A percentile compares a stretch with the other conserved stretches of the same genome.
Evolutionary conservation across 1,140 invertebrate species (phyloP).

Genomic region (Drosophila miranda): DNA sequence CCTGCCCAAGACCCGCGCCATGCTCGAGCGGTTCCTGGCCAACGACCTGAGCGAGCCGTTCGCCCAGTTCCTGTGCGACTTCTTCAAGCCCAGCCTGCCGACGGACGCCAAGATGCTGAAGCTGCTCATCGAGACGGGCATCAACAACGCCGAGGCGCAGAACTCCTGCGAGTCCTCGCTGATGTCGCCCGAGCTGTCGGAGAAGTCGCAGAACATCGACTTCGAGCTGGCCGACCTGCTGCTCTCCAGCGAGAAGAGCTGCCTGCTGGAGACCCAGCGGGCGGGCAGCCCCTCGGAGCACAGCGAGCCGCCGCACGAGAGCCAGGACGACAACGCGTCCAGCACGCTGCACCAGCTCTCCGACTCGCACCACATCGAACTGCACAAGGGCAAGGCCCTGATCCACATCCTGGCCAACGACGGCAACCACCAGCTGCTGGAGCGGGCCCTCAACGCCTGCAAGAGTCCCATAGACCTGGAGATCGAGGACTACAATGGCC

Average conservation of each 20-base stretch:
- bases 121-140: constrained; percentile 87
- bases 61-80: constrained; percentile 76
- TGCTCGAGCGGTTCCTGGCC: constrained; percentile 74
- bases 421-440: constrained; percentile 86
- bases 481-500: constrained; percentile 88
- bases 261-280: constrained; percentile 75
- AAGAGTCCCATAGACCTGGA: constrained; percentile 85
- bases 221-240: constrained; percentile 79
- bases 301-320: constrained; percentile 74
- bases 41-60: constrained; percentile 77
- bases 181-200: constrained; percentile 80
- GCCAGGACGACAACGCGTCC: constrained; percentile 77
- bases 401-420: constrained; percentile 90
- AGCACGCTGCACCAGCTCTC: constrained; percentile 77
- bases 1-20: constrained; percentile 67
- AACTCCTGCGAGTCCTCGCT: constrained; percentile 79
- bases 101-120: constrained; percentile 86
- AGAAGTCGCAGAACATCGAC: constrained; percentile 81
- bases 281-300: constrained; percentile 77
- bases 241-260: constrained; percentile 78
- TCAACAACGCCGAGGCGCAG: constrained; percentile 80
- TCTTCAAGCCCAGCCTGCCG: constrained; percentile 84
- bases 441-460: constrained; percentile 85
- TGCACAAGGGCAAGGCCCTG: constrained; percentile 86
- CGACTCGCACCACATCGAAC: constrained; percentile 83